phyloP scores from a whole-genome alignment of 1,140 invertebrate genomes.

The Glomeris maerens region DNA sequence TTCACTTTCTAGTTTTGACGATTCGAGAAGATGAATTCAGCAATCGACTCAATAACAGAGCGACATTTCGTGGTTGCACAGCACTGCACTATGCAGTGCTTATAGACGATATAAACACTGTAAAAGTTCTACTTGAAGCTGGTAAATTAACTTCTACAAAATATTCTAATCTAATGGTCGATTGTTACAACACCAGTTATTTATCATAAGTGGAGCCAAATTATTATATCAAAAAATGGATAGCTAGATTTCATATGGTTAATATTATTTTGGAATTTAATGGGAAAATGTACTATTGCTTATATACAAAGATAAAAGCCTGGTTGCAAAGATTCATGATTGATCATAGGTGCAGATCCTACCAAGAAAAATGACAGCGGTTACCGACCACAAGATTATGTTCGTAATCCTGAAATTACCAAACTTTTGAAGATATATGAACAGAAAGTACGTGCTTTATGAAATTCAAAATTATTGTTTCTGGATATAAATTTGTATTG shows the following conservation, averaged over 20 bases:
- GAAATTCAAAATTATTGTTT: neutral
- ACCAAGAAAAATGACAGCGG: slow-evolving; percentile 55
- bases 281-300: too few relatives aligned
- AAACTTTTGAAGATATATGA: slow-evolving; percentile 32
- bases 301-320: too few relatives aligned
- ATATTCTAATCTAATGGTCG: too few relatives aligned
- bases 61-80: slow-evolving; percentile 69
- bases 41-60: slow-evolving; percentile 51
- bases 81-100: slow-evolving; percentile 80
- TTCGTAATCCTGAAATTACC: slow-evolving; percentile 42
- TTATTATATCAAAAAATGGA: neutral
- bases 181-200: neutral
- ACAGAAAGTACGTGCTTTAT: slow-evolving; percentile 24
- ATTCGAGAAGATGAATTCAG: slow-evolving; percentile 66
- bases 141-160: too few relatives aligned
- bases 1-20: slow-evolving; percentile 40
- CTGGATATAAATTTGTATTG: slow-evolving; percentile 27
- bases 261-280: too few relatives aligned
- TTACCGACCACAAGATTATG: slow-evolving; percentile 60
- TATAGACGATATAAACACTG: slow-evolving; percentile 46
- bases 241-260: neutral
- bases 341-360: slow-evolving; percentile 37
- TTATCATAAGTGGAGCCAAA: too few relatives aligned
- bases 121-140: slow-evolving; percentile 30
- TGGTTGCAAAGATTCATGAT: too few relatives aligned